phyloP scores from a whole-genome alignment of 2,888 invertebrate species.

The Heliconius charithonia region DNA sequence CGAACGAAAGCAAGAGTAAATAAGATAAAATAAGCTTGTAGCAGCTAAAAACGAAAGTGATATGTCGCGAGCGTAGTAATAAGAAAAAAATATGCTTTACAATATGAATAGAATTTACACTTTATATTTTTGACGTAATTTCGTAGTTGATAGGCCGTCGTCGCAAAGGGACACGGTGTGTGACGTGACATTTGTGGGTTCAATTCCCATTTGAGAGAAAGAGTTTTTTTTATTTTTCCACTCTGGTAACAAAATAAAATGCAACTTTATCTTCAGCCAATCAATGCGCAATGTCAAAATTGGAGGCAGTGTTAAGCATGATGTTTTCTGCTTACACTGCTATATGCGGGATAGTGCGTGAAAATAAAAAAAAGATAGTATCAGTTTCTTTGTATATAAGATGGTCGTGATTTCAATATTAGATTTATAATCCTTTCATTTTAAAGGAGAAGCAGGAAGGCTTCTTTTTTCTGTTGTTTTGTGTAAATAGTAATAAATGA shows the following conservation, averaged over 20 bases:
- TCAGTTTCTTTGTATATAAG: too few relatives aligned
- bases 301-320: too few relatives aligned
- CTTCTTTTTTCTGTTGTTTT: too few relatives aligned
- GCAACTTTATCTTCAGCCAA: not conserved
- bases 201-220: not conserved
- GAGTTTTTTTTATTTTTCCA: not conserved
- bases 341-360: too few relatives aligned
- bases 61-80: constrained; percentile 29
- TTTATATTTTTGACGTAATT: not conserved
- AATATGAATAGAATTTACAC: not conserved
- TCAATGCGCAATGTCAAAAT: too few relatives aligned
- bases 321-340: too few relatives aligned
- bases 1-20: constrained; percentile 49
- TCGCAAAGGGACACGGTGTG: not conserved
- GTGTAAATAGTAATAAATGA: too few relatives aligned
- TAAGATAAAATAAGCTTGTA: constrained; percentile 42
- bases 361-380: too few relatives aligned
- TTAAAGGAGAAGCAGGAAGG: too few relatives aligned
- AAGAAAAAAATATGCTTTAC: constrained; percentile 13
- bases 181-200: not conserved
- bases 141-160: too few relatives aligned
- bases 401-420: too few relatives aligned
- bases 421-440: too few relatives aligned
- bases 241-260: not conserved
- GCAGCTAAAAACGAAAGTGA: constrained; percentile 52